Base-by-base conservation (phyloP, 2,113 vertebrate species). In the Neofelis nebulosa region DNA sequence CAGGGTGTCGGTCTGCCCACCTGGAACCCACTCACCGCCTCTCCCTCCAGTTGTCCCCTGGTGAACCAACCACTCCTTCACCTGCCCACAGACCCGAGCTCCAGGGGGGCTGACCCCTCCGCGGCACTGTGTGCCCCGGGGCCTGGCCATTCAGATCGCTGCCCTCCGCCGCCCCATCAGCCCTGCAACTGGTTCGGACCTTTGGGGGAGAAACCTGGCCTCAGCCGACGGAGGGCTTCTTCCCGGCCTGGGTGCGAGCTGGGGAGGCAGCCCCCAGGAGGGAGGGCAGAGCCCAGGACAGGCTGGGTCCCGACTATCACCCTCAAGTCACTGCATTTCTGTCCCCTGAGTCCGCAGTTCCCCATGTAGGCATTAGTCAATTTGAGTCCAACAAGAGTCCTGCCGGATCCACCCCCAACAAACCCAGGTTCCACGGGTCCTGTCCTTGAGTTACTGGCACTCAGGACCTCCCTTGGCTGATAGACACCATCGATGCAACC, bases 61-160 rank as follows among this genome's bases (percentile, higher is more conserved):
- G 38, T 13, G 29, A 14, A 2, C 19, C 1, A 18, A 2, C 19
- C 1, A 0, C 33, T 16, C 48, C 48, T 19, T 25, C 11, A 38
- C 52, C 7, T 3, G 2, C 36, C 7, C 9, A 1, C 66, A 52
- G 29, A 73, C 63, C 45, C 2, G 2, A 48, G 3, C 41, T 41
- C 29, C 66, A 33, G 21, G 25, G 57, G 45, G 14, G 19, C 55
- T 29, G 14, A n/a, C 65, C 92, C 25, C 52, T 41, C 1, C 0
- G n/a, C 0, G 3, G 14, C 5, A 0, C 19, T 15, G 0, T 7
- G 8, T 16, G 31, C 81, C n/a, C 15, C 8, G 45, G 2, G 52
- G 50, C 29, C 50, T 50, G 38, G 68, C 80, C 13, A 0, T 65
- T n/a, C 33, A 25, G 21, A 19, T 11, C 2, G 0, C 29, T 7